Evolutionary conservation across 2,113 vertebrate genomes (phyloP), one percentile per base, ranked within the genome.

Genomic region (Recurvirostra avosetta): DNA sequence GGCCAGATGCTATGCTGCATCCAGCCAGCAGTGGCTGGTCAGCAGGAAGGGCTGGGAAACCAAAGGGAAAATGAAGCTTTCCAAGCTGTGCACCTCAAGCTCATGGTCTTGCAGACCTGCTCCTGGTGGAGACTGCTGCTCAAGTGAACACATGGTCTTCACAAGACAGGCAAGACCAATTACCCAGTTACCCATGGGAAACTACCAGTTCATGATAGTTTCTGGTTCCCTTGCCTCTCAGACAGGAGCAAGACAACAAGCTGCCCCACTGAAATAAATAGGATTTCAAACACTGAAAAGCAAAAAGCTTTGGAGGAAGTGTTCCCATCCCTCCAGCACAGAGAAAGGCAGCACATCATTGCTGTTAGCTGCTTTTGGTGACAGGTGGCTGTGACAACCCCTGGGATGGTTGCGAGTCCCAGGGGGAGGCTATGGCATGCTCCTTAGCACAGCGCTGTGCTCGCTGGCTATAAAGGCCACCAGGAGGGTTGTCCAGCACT

Each of bases 1-100:
- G 95, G 65, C 62, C 36, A 50, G 80, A 50, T 0, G 0, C 0
- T 3, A 70, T 0, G 2, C 73, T 18, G 15, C 11, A 5, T 40
- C 40, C n/a, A 0, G 12, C 62, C 11, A 8, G 56, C 58, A 41
- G 71, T 0, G 1, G 23, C 71, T 73, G 67, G 25, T 66, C n/a
- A 6, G 21, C 4, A 9, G 65, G 78, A 70, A 95, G 11, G 36
- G n/a, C 95, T 97, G 55, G n/a, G 72, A 91, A 90, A 82, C 7
- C 68, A 63, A 53, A 77, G 34, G 59, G 38, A 50, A 61, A 92
- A 59, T 0, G 5, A 41, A 75, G 21, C 6, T 62, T 58, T 76
- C 34, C 20, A 22, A 59, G 65, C 40, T 50, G 40, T 6, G 4
- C 23, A 11, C 27, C 11, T 32, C 0, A 4, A 61, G 11, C 40